Evolutionary conservation across 1,140 invertebrate species (phyloP).

Genomic region (Neelides sp.): DNA sequence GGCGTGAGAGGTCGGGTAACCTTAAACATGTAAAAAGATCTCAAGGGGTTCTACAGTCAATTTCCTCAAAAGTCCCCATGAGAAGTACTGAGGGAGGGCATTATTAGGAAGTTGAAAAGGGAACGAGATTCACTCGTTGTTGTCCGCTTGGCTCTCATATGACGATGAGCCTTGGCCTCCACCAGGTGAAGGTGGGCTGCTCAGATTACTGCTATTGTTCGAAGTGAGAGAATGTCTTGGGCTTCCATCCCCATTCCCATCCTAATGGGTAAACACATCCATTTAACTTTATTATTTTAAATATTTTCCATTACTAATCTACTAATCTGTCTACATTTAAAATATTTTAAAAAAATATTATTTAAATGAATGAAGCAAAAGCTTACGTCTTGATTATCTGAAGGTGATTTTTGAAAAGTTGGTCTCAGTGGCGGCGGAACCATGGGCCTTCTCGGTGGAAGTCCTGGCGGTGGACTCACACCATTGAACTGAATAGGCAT

Average conservation of each 20-base stretch:
- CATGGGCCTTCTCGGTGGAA: slow-evolving; percentile 31
- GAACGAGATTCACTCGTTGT: slow-evolving; percentile 23
- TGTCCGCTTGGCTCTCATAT: slow-evolving; percentile 42
- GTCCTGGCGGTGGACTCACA: slow-evolving; percentile 28
- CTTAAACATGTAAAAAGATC: too few species aligned
- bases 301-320: too few species aligned
- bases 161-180: slow-evolving; percentile 58
- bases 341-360: too few species aligned
- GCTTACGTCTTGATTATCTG: slow-evolving; percentile 19
- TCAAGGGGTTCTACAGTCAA: too few species aligned
- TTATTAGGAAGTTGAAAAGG: too few species aligned
- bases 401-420: slow-evolving; percentile 18
- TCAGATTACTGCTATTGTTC: slow-evolving; percentile 65
- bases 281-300: too few species aligned
- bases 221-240: slow-evolving; percentile 64
- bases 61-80: too few species aligned
- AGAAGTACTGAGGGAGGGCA: too few species aligned
- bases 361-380: background rate
- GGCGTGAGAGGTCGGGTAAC: too few species aligned
- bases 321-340: too few species aligned
- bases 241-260: slow-evolving; percentile 43
- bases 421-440: slow-evolving; percentile 31
- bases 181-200: slow-evolving; percentile 59
- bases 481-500: slow-evolving; percentile 29
- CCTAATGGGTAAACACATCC: slow-evolving; percentile 35